phyloP scores from a whole-genome alignment of 2,888 invertebrate genomes.

The Scaptomyza caliginosa region DNA sequence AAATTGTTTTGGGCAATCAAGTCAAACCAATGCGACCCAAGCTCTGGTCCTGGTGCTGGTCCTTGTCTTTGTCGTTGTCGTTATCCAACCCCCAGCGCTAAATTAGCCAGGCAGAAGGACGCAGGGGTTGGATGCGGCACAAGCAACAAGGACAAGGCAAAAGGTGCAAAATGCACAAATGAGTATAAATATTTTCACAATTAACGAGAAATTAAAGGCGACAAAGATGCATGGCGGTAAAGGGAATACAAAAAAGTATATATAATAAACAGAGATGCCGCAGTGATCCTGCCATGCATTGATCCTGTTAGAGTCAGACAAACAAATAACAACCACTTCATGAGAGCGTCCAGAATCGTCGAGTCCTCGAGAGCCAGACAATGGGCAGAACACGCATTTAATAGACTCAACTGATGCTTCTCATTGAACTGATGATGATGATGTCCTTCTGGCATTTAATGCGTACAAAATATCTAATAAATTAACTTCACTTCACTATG shows the following conservation, averaged over 20 bases:
- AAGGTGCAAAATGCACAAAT: slow-evolving; percentile 82
- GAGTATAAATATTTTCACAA: slow-evolving; percentile 83
- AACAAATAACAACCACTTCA: slow-evolving; percentile 74
- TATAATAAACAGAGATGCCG: slow-evolving; percentile 40
- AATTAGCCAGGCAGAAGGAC: slow-evolving; percentile 58
- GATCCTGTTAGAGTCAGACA: slow-evolving; percentile 66
- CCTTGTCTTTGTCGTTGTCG: not conserved
- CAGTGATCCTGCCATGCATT: slow-evolving; percentile 40
- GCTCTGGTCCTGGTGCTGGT: slow-evolving; percentile 19
- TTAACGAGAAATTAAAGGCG: slow-evolving; percentile 82
- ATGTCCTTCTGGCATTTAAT: slow-evolving; percentile 78
- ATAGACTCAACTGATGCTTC: slow-evolving; percentile 69
- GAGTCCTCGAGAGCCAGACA: slow-evolving; percentile 70
- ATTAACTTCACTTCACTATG: slow-evolving; percentile 80
- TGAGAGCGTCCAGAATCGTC: slow-evolving; percentile 45
- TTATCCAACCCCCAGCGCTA: slow-evolving; percentile 57
- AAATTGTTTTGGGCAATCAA: slow-evolving; percentile 79
- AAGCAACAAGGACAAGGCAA: slow-evolving; percentile 42
- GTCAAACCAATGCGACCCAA: slow-evolving; percentile 56
- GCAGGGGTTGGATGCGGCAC: slow-evolving; percentile 30
- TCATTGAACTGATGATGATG: slow-evolving; percentile 62
- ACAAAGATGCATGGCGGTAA: slow-evolving; percentile 63
- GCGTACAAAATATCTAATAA: slow-evolving; percentile 81
- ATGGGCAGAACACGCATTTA: slow-evolving; percentile 75
- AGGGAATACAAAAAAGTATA: slow-evolving; percentile 6